Base-by-base conservation (phyloP, 2,888 invertebrate species). In the Lycophotia porphyrea region DNA sequence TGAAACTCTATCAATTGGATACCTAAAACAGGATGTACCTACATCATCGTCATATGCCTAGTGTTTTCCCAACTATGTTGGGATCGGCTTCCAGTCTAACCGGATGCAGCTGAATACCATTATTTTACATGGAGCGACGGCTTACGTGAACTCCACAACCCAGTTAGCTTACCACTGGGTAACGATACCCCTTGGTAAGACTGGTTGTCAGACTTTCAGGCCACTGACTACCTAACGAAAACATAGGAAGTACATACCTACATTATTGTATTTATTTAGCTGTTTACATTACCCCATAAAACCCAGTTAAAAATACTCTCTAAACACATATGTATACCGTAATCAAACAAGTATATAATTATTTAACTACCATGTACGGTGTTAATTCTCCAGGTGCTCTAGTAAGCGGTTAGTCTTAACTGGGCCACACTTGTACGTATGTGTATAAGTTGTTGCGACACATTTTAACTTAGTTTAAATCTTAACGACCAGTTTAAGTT, bases 351-450 rank as follows among this genome's bases (percentile, higher is more conserved):
- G n/a, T 31, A n/a, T 36, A 18, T 4, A 27, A 9, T 27, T 36
- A 67, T 2, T 49, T 15, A 47, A 24, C 39, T 39, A 31, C 21
- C 15, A 15, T 27, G 31, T 13, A 42, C 36, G 65, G 21, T 47
- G 73, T 78, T 67, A 70, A 84, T 78, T 61, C 34, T 72, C 31
- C 44, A 61, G n/a, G n/a, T 69, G 61, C 64, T 11, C 31, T 8
- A 60, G 31, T 73, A 76, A 69, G n/a, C 24, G 11, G 49, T 65
- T 68, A n/a, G 27, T 27, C 27, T 64, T 36, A 65, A 74, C 70
- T 87, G 36, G 88, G 84, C 24, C 86, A 75, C 76, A 84, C 82
- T 77, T 86, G 86, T 86, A 63, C 13, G 36, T 74, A 79, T 75
- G 52, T 58, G 61, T 58, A 76, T 71, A 13, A 68, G 34, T 60